Percentiles rank a stretch among this genome's conserved stretches.
Conservation (phyloP, 2,888 invertebrate genomes). For the Agrochola lota region DNA sequence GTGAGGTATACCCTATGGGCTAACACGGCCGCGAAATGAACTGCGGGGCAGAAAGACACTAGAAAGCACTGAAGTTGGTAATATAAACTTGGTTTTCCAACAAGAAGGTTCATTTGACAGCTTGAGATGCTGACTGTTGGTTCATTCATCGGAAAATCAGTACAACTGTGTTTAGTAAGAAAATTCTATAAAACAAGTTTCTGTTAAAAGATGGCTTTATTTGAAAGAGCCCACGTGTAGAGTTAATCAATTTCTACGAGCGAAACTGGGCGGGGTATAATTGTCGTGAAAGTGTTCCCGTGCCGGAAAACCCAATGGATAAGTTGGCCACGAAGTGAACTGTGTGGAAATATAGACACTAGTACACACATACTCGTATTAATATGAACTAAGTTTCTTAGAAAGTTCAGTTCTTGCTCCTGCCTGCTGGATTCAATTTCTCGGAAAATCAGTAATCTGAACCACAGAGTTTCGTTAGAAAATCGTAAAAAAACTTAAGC, state of each 20-base stretch:
- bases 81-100: slow-evolving; percentile 7
- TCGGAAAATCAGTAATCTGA: background rate
- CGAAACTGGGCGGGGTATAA: background rate
- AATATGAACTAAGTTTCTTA: too few species aligned
- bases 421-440: background rate
- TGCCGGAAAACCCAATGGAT: background rate
- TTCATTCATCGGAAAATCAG: background rate
- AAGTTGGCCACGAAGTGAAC: background rate
- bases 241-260: too few species aligned
- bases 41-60: background rate
- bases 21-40: slow-evolving; percentile 11
- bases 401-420: background rate
- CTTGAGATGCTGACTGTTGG: background rate
- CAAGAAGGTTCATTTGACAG: background rate
- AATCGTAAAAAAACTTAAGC: background rate
- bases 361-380: background rate
- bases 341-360: background rate
- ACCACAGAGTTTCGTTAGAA: background rate
- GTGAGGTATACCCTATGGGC: slow-evolving; percentile 32
- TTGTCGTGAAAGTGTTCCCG: too few species aligned
- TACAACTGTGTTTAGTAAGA: background rate
- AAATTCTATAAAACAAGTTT: too few species aligned
- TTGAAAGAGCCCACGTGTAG: too few species aligned
- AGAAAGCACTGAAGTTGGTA: background rate
- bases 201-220: background rate